Conservation (phyloP, 1,140 invertebrate genomes). For the Aphaenogaster ashmeadi region DNA sequence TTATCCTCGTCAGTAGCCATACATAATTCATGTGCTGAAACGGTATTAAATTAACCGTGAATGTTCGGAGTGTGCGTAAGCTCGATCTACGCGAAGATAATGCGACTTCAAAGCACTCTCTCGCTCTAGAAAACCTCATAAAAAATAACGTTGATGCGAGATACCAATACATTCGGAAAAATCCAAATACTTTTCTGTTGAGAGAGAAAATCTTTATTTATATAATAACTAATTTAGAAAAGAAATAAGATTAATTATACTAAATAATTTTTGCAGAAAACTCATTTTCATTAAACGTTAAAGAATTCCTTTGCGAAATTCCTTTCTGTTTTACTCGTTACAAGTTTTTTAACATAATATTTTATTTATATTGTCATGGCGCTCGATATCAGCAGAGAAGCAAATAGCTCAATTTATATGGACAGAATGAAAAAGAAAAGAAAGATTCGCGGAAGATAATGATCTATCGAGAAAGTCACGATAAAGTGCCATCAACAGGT, state of each 20-base stretch:
- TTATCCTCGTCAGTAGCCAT: neutral
- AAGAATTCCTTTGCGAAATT: neutral
- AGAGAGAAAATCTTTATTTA: neutral
- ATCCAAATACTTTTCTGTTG: neutral
- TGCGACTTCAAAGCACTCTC: neutral
- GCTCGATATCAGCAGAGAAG: neutral
- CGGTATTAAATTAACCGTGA: neutral
- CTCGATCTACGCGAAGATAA: neutral
- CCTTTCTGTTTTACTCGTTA: neutral
- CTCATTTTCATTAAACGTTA: neutral
- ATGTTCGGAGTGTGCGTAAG: neutral
- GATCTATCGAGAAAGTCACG: neutral
- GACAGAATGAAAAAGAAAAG: neutral
- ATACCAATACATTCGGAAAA: neutral
- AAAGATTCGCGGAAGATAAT: neutral
- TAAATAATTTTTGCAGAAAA: neutral
- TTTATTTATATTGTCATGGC: neutral
- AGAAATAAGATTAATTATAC: neutral
- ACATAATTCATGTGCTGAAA: conserved; percentile 20
- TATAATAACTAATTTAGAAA: neutral
- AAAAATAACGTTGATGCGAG: neutral
- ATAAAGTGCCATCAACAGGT: conserved; percentile 16
- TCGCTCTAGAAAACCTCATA: neutral
- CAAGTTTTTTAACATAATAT: neutral
- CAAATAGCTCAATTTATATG: neutral